Percentiles rank a stretch among this genome's conserved stretches.
Evolutionary conservation across 2,113 vertebrate genomes (phyloP).

Genomic region (Poeciliopsis occidentalis): DNA sequence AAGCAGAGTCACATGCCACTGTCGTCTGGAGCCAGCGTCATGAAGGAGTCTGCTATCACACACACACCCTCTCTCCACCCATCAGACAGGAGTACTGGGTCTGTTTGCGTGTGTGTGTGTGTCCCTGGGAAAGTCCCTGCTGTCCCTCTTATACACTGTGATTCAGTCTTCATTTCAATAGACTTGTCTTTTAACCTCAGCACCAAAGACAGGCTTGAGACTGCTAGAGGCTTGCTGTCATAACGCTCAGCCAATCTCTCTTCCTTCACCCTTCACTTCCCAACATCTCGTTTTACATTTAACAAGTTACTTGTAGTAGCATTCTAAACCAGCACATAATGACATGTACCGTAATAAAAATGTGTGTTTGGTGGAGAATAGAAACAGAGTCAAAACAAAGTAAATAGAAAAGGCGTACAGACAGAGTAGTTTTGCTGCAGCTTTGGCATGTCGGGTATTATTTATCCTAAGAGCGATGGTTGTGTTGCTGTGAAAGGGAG

Average conservation of each 20-base stretch:
- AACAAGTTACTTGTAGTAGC: background rate
- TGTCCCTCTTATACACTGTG: conserved; percentile 30
- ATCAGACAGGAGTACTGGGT: conserved; percentile 24
- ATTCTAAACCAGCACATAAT: background rate
- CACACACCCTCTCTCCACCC: conserved; percentile 34
- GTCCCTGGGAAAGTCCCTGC: conserved; percentile 66
- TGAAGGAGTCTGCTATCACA: conserved; percentile 64
- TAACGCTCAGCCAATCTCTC: conserved; percentile 26
- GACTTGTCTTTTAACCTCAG: conserved; percentile 28
- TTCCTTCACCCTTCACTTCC: background rate
- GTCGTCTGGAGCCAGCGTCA: conserved; percentile 67
- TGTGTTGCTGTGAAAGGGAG: background rate
- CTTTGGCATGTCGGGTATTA: background rate
- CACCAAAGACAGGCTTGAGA: conserved; percentile 42
- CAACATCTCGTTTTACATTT: background rate
- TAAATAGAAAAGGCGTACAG: background rate
- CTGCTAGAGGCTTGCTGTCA: conserved; percentile 52
- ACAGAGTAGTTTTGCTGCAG: background rate
- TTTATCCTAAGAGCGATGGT: background rate
- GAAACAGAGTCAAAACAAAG: background rate
- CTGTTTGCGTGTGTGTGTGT: conserved; percentile 21
- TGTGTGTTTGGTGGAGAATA: background rate
- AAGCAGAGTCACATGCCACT: conserved; percentile 72
- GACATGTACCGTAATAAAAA: accelerated
- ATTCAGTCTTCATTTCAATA: conserved; percentile 32